These are phyloP conservation scores for Melitaea cinxia DNA, from an alignment of 1,140 invertebrate genomes.

Conservation along the genomic window DNA sequence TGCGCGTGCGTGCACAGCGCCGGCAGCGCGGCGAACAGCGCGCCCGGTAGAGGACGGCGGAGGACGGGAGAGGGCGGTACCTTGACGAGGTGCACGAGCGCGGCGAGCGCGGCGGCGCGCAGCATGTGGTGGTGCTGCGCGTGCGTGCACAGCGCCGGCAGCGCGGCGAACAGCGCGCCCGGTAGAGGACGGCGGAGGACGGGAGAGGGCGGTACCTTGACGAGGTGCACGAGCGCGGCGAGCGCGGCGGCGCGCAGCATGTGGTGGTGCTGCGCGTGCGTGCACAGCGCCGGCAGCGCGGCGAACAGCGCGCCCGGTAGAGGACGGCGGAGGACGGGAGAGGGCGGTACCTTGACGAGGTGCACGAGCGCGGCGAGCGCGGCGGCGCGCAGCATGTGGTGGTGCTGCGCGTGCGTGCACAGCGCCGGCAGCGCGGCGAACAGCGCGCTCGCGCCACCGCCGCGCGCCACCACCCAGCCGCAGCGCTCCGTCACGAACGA, in stretches of 20 bases:
- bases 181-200: background rate
- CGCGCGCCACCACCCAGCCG: constrained; percentile 85
- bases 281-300: constrained; percentile 85
- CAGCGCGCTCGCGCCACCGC: constrained; percentile 88
- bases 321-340: background rate
- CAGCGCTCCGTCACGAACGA: constrained; percentile 95
- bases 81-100: too few species aligned
- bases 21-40: too few species aligned
- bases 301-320: constrained; percentile 84
- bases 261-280: constrained; percentile 90
- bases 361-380: constrained; percentile 93
- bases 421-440: constrained; percentile 92
- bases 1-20: too few species aligned
- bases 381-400: constrained; percentile 95
- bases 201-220: too few species aligned
- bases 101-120: too few species aligned
- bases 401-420: constrained; percentile 93
- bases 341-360: constrained; percentile 88
- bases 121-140: too few species aligned
- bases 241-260: constrained; percentile 96
- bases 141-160: too few species aligned
- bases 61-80: too few species aligned
- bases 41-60: too few species aligned
- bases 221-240: constrained; percentile 90
- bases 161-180: too few species aligned